These are phyloP conservation scores for Linepithema humile DNA, from an alignment of 1,140 invertebrate species.

Conservation along the genomic window DNA sequence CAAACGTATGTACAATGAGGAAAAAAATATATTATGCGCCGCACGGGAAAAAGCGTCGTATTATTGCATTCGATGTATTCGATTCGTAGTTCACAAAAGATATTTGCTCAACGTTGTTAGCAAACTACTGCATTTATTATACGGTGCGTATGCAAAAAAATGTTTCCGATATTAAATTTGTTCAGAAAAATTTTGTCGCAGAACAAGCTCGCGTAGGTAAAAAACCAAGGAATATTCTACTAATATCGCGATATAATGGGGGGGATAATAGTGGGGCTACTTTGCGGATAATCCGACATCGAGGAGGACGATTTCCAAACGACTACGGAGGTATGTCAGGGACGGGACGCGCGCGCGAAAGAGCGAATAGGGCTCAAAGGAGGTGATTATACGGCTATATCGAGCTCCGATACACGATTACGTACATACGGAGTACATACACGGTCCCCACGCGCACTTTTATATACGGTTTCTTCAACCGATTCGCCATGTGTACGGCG, in stretches of 20 bases:
- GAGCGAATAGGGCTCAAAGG: constrained; percentile 76
- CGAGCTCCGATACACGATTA: constrained; percentile 20
- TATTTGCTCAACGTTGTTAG: constrained; percentile 20
- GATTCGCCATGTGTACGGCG: constrained; percentile 1
- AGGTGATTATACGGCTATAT: constrained; percentile 73
- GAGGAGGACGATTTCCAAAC: constrained; percentile 49
- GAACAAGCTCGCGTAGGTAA: background rate
- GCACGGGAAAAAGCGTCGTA: constrained; percentile 33
- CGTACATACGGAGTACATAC: background rate
- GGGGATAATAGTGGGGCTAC: constrained; percentile 44
- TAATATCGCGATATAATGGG: constrained; percentile 50
- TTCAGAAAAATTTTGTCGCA: background rate
- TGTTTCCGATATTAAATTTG: background rate
- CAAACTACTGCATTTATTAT: constrained; percentile 17
- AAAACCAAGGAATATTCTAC: background rate
- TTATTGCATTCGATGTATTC: constrained; percentile 35
- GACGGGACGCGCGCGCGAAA: constrained; percentile 64
- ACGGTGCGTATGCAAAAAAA: background rate
- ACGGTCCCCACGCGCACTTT: constrained; percentile 13
- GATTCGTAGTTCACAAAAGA: constrained; percentile 22
- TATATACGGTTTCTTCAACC: background rate
- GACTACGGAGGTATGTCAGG: constrained; percentile 3
- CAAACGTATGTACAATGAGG: background rate
- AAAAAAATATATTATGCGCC: constrained; percentile 37
- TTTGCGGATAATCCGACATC: constrained; percentile 53